Evolutionary conservation across 2,888 invertebrate genomes (phyloP).

Genomic region (Calliphora vomitoria): DNA sequence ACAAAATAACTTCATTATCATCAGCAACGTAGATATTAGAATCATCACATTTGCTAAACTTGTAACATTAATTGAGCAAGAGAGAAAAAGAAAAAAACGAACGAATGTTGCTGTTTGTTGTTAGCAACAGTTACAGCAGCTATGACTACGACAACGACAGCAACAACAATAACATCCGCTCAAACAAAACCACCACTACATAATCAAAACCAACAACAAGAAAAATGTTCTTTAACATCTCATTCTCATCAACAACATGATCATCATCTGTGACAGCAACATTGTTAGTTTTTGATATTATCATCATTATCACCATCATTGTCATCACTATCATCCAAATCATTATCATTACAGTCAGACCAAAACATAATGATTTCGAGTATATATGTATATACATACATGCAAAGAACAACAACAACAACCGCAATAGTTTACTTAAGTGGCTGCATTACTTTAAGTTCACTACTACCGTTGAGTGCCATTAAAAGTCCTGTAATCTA

Average conservation of each 20-base stretch:
- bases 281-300: constrained; percentile 10
- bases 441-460: constrained; percentile 43
- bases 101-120: constrained; percentile 19
- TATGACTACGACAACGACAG: neutral
- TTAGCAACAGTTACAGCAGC: constrained; percentile 17
- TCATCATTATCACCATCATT: constrained; percentile 4
- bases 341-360: neutral
- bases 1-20: constrained; percentile 40
- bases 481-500: constrained; percentile 4
- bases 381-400: neutral
- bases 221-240: neutral
- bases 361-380: neutral
- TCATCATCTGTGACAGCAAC: constrained; percentile 6
- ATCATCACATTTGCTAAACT: constrained; percentile 26
- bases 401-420: neutral
- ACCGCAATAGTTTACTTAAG: constrained; percentile 12
- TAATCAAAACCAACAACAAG: constrained; percentile 14
- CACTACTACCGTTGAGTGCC: constrained; percentile 9
- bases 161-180: neutral
- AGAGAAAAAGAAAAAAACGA: neutral
- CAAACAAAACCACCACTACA: constrained; percentile 19
- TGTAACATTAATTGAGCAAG: neutral
- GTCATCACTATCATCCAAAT: neutral
- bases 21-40: constrained; percentile 21
- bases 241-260: neutral